Evolutionary conservation across 1,140 invertebrate species (phyloP).

Genomic region (Diachasma alloeum): DNA sequence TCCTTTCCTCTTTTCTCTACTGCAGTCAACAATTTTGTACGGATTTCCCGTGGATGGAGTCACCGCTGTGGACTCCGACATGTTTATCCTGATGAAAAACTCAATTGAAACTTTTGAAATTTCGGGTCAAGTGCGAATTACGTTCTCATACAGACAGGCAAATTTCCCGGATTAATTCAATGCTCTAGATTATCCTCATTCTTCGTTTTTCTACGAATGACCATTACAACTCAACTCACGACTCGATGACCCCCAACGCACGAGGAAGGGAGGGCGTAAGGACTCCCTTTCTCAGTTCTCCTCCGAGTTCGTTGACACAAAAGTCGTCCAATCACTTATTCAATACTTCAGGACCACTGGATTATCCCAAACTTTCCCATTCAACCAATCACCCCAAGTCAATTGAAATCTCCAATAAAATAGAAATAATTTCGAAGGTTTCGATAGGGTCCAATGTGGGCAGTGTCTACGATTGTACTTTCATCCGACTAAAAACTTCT

Average conservation of each 20-base stretch:
- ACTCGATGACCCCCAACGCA: not conserved
- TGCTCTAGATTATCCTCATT: not conserved
- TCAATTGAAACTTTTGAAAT: not conserved
- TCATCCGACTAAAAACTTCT: not conserved
- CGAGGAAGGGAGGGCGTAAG: not conserved
- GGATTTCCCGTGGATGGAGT: conserved; percentile 57
- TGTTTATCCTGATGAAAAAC: conserved; percentile 22
- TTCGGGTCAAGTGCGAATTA: not conserved
- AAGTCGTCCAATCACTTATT: not conserved
- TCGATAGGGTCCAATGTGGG: conserved; percentile 13
- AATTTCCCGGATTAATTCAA: not conserved
- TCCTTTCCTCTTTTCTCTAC: conserved; percentile 80
- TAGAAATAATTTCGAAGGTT: no score
- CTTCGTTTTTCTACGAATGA: not conserved
- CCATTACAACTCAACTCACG: not conserved
- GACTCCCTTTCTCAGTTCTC: not conserved
- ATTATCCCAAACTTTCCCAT: not conserved
- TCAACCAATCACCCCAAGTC: not conserved
- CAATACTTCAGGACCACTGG: not conserved
- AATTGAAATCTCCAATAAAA: not conserved
- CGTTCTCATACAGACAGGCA: not conserved
- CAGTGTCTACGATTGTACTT: conserved; percentile 32
- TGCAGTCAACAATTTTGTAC: conserved; percentile 75
- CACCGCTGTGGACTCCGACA: conserved; percentile 32
- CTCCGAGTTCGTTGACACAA: not conserved